phyloP scores from a whole-genome alignment of 2,888 invertebrate species.

The Apodemia zela region DNA sequence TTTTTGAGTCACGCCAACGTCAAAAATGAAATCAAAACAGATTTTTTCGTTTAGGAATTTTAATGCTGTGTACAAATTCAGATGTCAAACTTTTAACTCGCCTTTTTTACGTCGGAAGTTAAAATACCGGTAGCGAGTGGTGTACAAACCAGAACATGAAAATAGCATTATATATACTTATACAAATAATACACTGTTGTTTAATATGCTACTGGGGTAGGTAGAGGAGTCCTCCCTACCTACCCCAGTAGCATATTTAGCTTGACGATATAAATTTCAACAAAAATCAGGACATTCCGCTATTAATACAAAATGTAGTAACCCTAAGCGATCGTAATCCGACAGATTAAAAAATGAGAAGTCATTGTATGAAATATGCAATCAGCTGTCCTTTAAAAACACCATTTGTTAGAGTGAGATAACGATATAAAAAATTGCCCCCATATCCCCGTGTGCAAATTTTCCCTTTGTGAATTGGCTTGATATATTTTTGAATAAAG shows the following conservation, averaged over 20 bases:
- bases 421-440: slow-evolving; percentile 22
- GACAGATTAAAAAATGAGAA: slow-evolving; percentile 31
- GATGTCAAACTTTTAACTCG: no score
- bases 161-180: no score
- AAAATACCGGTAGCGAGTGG: no score
- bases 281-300: not conserved
- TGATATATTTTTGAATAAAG: slow-evolving; percentile 10
- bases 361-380: slow-evolving; percentile 29
- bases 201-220: no score
- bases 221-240: no score
- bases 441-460: slow-evolving; percentile 23
- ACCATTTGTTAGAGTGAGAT: slow-evolving; percentile 25
- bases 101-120: no score
- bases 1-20: no score
- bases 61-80: no score
- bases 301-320: not conserved
- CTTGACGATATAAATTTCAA: not conserved
- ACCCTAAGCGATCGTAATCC: slow-evolving; percentile 28
- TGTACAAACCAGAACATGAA: no score
- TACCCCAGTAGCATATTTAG: not conserved
- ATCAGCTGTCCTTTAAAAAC: slow-evolving; percentile 28
- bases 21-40: no score
- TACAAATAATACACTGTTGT: no score
- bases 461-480: slow-evolving; percentile 28
- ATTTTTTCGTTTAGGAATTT: no score